phyloP scores from a whole-genome alignment of 2,888 invertebrate genomes.

The Callimorpha dominula region DNA sequence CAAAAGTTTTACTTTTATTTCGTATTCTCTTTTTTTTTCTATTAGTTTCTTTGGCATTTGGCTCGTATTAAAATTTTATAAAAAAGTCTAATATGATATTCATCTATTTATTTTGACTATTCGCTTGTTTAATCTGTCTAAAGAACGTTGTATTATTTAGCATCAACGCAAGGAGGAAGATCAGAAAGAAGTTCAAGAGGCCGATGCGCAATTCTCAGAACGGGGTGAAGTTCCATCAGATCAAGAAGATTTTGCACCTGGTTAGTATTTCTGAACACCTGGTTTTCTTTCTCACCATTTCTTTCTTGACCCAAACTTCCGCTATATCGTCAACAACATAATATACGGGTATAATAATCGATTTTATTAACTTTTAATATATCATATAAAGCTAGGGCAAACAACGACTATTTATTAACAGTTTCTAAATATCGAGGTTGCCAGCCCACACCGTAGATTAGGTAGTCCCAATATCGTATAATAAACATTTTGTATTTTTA shows the following conservation, averaged over 20 bases:
- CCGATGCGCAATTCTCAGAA: conserved; percentile 55
- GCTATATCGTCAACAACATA: background rate
- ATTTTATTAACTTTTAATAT: no score
- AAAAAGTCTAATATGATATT: background rate
- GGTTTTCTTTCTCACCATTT: background rate
- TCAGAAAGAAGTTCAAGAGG: conserved; percentile 45
- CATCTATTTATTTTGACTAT: background rate
- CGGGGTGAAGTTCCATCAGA: conserved; percentile 62
- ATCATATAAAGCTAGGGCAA: background rate
- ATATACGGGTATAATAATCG: background rate
- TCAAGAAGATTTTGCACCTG: conserved; percentile 70
- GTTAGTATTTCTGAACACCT: conserved; percentile 46
- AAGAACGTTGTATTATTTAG: background rate
- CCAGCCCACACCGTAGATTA: background rate
- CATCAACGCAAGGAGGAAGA: conserved; percentile 33
- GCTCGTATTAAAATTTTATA: background rate
- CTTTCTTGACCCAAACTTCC: background rate
- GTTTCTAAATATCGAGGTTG: background rate
- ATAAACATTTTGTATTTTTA: background rate
- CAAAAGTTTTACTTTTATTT: background rate
- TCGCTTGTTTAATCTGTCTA: background rate
- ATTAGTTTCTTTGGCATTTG: background rate
- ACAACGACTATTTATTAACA: background rate
- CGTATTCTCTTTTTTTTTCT: background rate
- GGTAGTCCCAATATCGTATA: background rate